Percentiles rank a stretch among this genome's conserved stretches.
Conservation (phyloP, 2,888 invertebrate genomes). For the Tetanocera ferruginea region DNA sequence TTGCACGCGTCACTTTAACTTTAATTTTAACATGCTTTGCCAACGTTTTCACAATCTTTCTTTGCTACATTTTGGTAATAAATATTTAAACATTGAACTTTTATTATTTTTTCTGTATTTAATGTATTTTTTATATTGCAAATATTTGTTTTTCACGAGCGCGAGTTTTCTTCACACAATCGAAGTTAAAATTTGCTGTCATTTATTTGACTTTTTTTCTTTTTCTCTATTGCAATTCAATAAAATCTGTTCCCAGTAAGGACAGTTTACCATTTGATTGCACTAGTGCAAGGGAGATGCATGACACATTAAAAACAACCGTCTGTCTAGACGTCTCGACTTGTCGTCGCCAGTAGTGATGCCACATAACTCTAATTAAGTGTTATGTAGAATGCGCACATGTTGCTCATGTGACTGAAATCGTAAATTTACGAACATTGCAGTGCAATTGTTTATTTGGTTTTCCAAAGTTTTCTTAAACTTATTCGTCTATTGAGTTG, state of each 20-base stretch:
- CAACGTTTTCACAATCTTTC: not conserved
- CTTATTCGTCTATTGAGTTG: no score
- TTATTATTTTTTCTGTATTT: not conserved
- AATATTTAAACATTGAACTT: constrained; percentile 17
- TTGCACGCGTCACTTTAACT: constrained; percentile 31
- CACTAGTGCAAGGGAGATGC: constrained; percentile 7
- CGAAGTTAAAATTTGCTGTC: constrained; percentile 23
- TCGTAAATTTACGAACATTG: no score
- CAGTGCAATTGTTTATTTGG: no score
- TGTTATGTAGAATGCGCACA: no score
- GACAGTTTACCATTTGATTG: not conserved
- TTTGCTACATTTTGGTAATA: constrained; percentile 22
- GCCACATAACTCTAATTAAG: not conserved
- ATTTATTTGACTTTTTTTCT: constrained; percentile 35
- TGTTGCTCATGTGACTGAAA: no score
- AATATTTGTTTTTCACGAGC: constrained; percentile 21
- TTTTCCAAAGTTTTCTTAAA: no score
- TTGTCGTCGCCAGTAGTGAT: constrained; percentile 1
- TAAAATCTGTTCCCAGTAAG: constrained; percentile 15
- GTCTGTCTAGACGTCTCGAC: constrained; percentile 2
- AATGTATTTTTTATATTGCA: constrained; percentile 12
- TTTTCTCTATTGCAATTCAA: not conserved
- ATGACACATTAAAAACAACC: not conserved
- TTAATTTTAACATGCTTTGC: not conserved
- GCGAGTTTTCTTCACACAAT: constrained; percentile 7